Percentiles rank a stretch among this genome's conserved stretches.
Conservation (phyloP, 1,140 invertebrate genomes). For the Lepidostoma basale region DNA sequence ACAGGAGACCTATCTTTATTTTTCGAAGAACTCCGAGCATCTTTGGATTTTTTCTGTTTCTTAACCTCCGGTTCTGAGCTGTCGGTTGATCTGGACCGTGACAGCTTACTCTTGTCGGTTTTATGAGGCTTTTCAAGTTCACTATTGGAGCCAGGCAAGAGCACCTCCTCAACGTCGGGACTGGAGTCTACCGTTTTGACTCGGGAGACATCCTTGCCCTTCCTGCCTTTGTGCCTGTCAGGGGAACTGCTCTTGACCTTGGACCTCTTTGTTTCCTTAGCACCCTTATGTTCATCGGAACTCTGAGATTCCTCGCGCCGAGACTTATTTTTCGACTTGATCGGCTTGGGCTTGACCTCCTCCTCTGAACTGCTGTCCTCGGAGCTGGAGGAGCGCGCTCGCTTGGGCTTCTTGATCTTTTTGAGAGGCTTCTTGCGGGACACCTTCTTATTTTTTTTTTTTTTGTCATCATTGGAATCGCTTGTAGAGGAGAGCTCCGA, state of each 20-base stretch:
- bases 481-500: slow-evolving; percentile 67
- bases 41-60: slow-evolving; percentile 53
- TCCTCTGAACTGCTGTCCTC: slow-evolving; percentile 68
- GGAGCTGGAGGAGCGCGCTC: slow-evolving; percentile 61
- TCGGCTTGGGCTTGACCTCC: slow-evolving; percentile 60
- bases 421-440: slow-evolving; percentile 58
- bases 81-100: slow-evolving; percentile 42
- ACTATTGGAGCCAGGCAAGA: slow-evolving; percentile 54
- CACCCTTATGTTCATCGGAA: slow-evolving; percentile 34
- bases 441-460: slow-evolving; percentile 64
- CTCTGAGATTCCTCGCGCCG: slow-evolving; percentile 41
- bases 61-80: slow-evolving; percentile 54
- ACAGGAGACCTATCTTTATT: slow-evolving; percentile 35
- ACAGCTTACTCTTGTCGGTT: slow-evolving; percentile 55
- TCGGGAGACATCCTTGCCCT: slow-evolving; percentile 30
- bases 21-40: slow-evolving; percentile 47
- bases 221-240: slow-evolving; percentile 45
- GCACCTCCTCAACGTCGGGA: slow-evolving; percentile 47
- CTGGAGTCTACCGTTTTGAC: slow-evolving; percentile 27
- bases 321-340: slow-evolving; percentile 58
- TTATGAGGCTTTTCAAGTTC: slow-evolving; percentile 55
- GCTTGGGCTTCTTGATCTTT: slow-evolving; percentile 56
- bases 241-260: slow-evolving; percentile 58
- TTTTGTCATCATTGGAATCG: slow-evolving; percentile 67
- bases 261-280: slow-evolving; percentile 52